Base-by-base conservation (phyloP, 2,888 invertebrate species). In the Euplexia lucipara region DNA sequence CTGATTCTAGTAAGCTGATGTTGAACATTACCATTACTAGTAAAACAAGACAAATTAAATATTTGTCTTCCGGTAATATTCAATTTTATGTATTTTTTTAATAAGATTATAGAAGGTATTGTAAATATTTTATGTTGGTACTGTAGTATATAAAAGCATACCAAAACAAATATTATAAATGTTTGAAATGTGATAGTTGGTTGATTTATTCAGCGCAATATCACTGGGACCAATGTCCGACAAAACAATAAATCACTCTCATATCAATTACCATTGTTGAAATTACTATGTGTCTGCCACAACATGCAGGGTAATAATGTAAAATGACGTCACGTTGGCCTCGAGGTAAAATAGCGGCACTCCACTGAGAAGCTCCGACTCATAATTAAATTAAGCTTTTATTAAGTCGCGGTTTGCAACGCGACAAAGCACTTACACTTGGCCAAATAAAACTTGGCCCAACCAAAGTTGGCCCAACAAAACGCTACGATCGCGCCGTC, bases 371-470 rank as follows among this genome's bases (percentile, higher is more conserved):
- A 22, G 30, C 49, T 44, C 47, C 26, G 6, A 44, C 48, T 63
- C 54, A 56, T 73, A 69, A 78, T 73, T 58, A 58, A 63, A 73
- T 78, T 41, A 64, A 52, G 58, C 49, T 66, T 73, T 78, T 69
- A 73, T 67, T n/a, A 62, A 62, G 61, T 49, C 70, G 34, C 37
- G 39, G 63, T 45, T 72, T 58, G 58, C 32, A n/a, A 34, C 47
- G 35, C 26, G 42, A 60, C 57, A 47, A 70, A 65, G 60, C 59
- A 68, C 61, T 68, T 56, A 44, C 30, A 44, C 9, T 59, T 32
- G 47, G 59, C 4, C 5, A 47, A 63, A 70, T 71, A 53, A 59
- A 52, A 62, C 18, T 26, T 35, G 42, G 20, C 20, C 37, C 16
- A 47, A 57, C 16, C 44, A 39, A 58, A 52, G 20, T 52, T 45